These are phyloP conservation scores for Drosophila stalkeri DNA, from an alignment of 2,888 invertebrate species.

Conservation along the genomic window DNA sequence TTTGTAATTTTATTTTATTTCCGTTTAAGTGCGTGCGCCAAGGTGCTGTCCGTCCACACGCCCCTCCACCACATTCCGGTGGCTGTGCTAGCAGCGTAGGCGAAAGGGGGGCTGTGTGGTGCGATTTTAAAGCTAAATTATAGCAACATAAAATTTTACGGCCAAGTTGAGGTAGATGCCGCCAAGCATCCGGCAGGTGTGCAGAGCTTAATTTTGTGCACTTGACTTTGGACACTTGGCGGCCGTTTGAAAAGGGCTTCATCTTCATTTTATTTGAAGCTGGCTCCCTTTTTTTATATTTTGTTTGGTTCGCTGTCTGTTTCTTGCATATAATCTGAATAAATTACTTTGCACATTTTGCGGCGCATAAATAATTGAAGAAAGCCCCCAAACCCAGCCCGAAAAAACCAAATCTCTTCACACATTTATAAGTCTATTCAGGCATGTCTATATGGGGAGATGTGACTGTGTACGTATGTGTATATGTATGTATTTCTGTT, in stretches of 20 bases:
- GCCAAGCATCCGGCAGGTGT: constrained; percentile 60
- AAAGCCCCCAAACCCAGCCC: constrained; percentile 6
- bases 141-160: constrained; percentile 77
- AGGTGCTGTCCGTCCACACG: constrained; percentile 34
- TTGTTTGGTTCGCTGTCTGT: constrained; percentile 14
- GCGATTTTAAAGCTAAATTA: constrained; percentile 80
- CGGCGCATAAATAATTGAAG: constrained; percentile 78
- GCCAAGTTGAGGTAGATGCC: constrained; percentile 50
- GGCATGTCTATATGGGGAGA: constrained; percentile 12
- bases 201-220: constrained; percentile 78
- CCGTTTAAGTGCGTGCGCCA: constrained; percentile 75
- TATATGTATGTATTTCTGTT: not conserved
- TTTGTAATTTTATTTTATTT: constrained; percentile 81
- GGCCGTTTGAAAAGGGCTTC: constrained; percentile 69
- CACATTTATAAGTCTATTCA: constrained; percentile 35
- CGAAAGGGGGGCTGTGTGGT: constrained; percentile 8
- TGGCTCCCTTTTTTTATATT: constrained; percentile 9
- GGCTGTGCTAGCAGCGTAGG: not conserved
- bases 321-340: constrained; percentile 73
- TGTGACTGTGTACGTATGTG: not conserved
- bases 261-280: constrained; percentile 71
- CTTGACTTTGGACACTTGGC: constrained; percentile 74
- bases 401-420: constrained; percentile 15
- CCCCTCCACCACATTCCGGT: not conserved
- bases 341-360: constrained; percentile 80